phyloP scores from a whole-genome alignment of 2,888 invertebrate genomes.

The Chromoteleia sp. region DNA sequence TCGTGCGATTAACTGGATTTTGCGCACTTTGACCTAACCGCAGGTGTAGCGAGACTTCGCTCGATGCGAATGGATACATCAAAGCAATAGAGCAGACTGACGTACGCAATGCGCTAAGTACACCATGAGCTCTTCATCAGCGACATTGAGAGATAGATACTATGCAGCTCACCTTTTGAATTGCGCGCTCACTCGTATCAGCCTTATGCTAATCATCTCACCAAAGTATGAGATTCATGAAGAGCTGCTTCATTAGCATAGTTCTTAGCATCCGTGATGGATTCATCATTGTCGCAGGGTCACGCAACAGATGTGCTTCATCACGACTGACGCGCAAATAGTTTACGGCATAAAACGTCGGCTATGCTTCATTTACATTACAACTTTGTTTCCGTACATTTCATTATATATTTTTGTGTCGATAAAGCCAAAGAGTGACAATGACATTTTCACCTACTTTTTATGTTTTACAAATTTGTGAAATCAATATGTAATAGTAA shows the following conservation, averaged over 20 bases:
- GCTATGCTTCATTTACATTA: constrained; percentile 62
- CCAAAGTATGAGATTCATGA: constrained; percentile 72
- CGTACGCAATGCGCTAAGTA: constrained; percentile 64
- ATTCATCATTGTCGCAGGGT: constrained; percentile 71
- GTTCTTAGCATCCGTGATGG: constrained; percentile 70
- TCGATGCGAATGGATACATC: constrained; percentile 72
- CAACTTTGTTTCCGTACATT: constrained; percentile 59
- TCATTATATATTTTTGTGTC: constrained; percentile 32
- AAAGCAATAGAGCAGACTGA: constrained; percentile 66
- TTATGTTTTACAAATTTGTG: constrained; percentile 22
- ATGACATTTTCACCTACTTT: constrained; percentile 39
- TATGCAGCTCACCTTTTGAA: constrained; percentile 76
- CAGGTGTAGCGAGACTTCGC: constrained; percentile 59
- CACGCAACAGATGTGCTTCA: constrained; percentile 69
- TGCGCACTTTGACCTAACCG: constrained; percentile 74
- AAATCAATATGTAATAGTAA: no score
- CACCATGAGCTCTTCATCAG: constrained; percentile 80
- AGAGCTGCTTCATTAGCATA: constrained; percentile 70
- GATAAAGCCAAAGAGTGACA: constrained; percentile 19
- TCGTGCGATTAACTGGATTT: constrained; percentile 72
- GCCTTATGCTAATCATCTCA: constrained; percentile 75
- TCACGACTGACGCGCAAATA: constrained; percentile 67
- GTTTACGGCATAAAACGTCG: constrained; percentile 54
- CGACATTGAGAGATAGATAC: constrained; percentile 80
- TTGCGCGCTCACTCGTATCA: constrained; percentile 72